A percentile compares a stretch with the other conserved stretches of the same genome.
Conservation (phyloP, 2,113 vertebrate species). For the Herpetotheres cachinnans region DNA sequence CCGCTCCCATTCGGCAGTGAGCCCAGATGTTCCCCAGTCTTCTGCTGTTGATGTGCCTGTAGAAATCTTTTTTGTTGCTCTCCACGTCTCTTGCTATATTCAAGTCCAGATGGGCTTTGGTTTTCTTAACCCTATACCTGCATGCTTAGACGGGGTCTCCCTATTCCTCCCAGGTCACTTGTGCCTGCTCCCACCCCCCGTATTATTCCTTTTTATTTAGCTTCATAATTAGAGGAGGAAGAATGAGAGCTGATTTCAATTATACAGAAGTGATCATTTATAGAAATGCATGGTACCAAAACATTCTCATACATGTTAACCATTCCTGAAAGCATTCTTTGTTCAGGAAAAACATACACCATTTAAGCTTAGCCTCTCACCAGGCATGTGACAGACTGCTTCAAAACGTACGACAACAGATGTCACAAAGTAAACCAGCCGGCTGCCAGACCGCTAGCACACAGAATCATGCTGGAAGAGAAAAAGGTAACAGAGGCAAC, state of each 20-base stretch:
- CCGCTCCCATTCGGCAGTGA: neutral
- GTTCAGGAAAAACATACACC: neutral
- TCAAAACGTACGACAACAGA: neutral
- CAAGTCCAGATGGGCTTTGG: neutral
- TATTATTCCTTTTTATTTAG: neutral
- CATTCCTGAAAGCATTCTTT: neutral
- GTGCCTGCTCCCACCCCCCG: neutral
- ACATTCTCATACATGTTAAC: neutral
- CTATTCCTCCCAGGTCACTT: neutral
- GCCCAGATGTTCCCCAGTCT: neutral
- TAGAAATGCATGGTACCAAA: neutral
- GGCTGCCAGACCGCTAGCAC: neutral
- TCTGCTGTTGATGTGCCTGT: neutral
- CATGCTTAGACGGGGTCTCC: neutral
- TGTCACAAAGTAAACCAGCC: neutral
- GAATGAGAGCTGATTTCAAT: neutral
- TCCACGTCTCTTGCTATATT: neutral
- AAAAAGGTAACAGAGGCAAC: neutral
- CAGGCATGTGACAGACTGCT: neutral
- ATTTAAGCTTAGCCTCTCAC: neutral
- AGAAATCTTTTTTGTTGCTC: neutral
- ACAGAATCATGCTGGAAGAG: neutral
- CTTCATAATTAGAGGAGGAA: neutral
- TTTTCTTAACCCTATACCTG: neutral
- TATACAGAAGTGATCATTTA: neutral